Conservation (phyloP, 1,140 invertebrate species). For the Mizuhopecten yessoensis region DNA sequence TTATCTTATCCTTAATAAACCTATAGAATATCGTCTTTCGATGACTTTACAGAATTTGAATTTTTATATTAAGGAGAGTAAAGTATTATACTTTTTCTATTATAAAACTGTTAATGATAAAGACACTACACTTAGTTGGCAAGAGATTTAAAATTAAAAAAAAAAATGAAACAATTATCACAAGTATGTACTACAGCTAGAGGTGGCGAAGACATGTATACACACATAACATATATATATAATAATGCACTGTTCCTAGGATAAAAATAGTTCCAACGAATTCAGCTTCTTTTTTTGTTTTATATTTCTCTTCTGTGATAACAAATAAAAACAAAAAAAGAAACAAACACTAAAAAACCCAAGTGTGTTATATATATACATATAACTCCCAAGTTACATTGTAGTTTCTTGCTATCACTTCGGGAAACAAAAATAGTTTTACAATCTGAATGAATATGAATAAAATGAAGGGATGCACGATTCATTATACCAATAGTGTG, state of each 20-base stretch:
- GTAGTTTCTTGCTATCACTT: neutral
- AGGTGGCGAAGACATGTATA: neutral
- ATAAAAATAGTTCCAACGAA: neutral
- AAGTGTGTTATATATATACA: neutral
- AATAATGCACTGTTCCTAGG: neutral
- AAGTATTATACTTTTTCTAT: too few species aligned
- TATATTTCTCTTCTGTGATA: constrained; percentile 12
- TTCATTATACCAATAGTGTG: neutral
- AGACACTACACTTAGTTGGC: neutral
- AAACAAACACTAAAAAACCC: neutral
- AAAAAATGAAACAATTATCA: neutral
- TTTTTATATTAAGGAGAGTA: too few species aligned
- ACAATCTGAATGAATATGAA: neutral
- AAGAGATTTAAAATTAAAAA: neutral
- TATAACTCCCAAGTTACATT: neutral
- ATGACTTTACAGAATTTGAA: too few species aligned
- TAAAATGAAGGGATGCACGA: neutral
- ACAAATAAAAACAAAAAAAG: neutral
- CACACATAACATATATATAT: neutral
- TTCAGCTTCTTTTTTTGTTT: neutral
- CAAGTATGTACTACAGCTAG: neutral
- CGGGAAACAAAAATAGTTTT: neutral
- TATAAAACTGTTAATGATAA: too few species aligned
- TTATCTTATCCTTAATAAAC: too few species aligned
- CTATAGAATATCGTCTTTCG: too few species aligned